A percentile compares a stretch with the other conserved stretches of the same genome.
Conservation (phyloP, 2,113 vertebrate species). For the Myodes glareolus region DNA sequence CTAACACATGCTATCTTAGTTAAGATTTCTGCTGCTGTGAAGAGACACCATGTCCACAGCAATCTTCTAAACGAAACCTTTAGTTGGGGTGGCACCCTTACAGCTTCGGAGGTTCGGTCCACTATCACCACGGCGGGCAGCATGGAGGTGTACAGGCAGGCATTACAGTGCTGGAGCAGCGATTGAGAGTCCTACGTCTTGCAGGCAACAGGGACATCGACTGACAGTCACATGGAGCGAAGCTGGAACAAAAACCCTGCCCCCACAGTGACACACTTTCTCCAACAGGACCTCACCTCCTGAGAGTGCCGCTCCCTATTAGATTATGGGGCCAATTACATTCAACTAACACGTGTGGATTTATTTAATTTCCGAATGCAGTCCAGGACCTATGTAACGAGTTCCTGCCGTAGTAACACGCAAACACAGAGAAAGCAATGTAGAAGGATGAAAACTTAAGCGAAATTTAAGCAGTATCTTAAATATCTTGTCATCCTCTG, state of each 20-base stretch:
- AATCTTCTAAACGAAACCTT: no score
- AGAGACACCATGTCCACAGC: no score
- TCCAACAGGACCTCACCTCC: not conserved
- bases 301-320: not conserved
- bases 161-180: no score
- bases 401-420: not conserved
- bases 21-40: no score
- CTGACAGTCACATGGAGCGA: not conserved
- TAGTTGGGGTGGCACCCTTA: no score
- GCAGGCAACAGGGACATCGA: not conserved
- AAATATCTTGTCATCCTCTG: not conserved
- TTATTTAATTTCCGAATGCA: not conserved
- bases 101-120: no score
- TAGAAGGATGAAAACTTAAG: not conserved
- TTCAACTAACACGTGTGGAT: not conserved
- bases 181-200: not conserved
- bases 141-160: no score
- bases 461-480: slow-evolving; percentile 31
- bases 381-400: not conserved
- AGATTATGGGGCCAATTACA: not conserved
- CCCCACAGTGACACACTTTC: not conserved
- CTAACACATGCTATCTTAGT: not conserved
- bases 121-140: no score
- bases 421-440: not conserved
- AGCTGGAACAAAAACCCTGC: not conserved